Conservation (phyloP, 2,888 invertebrate genomes). For the Heterodera filipjevi region DNA sequence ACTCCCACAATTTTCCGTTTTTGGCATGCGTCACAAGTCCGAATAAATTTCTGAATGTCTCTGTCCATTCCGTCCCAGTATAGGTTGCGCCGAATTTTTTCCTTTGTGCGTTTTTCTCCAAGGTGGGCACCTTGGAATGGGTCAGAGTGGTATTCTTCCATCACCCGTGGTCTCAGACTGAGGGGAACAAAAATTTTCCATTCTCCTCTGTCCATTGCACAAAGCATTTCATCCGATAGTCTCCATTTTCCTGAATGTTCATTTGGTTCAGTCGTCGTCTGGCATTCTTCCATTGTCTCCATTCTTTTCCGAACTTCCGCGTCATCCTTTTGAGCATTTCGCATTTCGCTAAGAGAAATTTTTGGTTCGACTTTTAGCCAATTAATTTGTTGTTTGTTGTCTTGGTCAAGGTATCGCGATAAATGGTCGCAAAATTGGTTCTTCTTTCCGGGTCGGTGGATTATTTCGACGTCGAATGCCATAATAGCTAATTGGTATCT, state of each 20-base stretch:
- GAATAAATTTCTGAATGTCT: constrained; percentile 31
- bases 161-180: background rate
- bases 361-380: background rate
- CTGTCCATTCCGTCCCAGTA: constrained; percentile 34
- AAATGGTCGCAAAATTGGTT: constrained; percentile 46
- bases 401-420: constrained; percentile 33
- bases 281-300: background rate
- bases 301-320: no score
- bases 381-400: background rate
- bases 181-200: constrained; percentile 3
- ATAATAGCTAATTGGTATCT: constrained; percentile 37
- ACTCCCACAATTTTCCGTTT: constrained; percentile 16
- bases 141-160: constrained; percentile 32
- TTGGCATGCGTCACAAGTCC: constrained; percentile 32
- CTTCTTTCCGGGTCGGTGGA: constrained; percentile 42
- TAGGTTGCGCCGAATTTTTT: constrained; percentile 19
- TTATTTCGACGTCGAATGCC: constrained; percentile 39
- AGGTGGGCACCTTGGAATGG: constrained; percentile 35
- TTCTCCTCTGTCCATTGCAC: background rate
- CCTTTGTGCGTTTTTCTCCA: constrained; percentile 27
- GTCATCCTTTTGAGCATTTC: constrained; percentile 6
- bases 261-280: no score
- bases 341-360: constrained; percentile 11
- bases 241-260: background rate
- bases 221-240: background rate